A percentile compares a stretch with the other conserved stretches of the same genome.
Evolutionary conservation across 2,113 vertebrate genomes (phyloP).

Genomic region (Urocynchramus pylzowi): DNA sequence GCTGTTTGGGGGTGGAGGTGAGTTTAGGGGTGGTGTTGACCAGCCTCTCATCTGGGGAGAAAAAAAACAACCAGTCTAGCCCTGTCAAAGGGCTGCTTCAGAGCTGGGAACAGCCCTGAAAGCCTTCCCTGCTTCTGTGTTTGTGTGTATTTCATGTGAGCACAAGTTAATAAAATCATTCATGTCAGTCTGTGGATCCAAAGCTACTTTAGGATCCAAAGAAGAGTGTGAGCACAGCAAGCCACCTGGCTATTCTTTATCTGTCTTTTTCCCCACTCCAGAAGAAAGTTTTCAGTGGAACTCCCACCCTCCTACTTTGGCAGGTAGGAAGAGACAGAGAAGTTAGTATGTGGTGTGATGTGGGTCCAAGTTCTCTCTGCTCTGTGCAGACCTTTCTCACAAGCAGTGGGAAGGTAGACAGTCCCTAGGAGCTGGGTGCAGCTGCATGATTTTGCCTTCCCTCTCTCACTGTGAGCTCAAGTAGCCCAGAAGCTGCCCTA

Average conservation of each 20-base stretch:
- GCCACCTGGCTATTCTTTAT: background rate
- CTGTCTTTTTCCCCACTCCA: background rate
- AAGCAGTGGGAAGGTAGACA: background rate
- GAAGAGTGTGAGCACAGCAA: background rate
- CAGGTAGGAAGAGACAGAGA: background rate
- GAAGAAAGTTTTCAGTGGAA: background rate
- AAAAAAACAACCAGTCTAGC: background rate
- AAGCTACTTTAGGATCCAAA: background rate
- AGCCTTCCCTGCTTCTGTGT: background rate
- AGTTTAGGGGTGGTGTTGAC: background rate
- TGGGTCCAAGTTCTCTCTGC: background rate
- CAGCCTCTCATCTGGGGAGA: background rate
- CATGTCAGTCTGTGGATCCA: background rate
- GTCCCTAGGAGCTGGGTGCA: background rate
- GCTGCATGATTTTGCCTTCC: background rate
- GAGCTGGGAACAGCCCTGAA: background rate
- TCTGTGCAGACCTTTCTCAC: background rate
- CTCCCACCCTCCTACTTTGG: background rate
- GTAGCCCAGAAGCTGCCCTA: background rate
- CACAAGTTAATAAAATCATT: background rate
- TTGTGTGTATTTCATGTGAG: background rate
- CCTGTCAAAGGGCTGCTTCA: background rate
- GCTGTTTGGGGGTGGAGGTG: slow-evolving; percentile 48
- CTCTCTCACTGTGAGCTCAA: background rate
- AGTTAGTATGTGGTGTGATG: background rate